Evolutionary conservation across 2,888 invertebrate species (phyloP).

Genomic region (Galeruca laticollis): DNA sequence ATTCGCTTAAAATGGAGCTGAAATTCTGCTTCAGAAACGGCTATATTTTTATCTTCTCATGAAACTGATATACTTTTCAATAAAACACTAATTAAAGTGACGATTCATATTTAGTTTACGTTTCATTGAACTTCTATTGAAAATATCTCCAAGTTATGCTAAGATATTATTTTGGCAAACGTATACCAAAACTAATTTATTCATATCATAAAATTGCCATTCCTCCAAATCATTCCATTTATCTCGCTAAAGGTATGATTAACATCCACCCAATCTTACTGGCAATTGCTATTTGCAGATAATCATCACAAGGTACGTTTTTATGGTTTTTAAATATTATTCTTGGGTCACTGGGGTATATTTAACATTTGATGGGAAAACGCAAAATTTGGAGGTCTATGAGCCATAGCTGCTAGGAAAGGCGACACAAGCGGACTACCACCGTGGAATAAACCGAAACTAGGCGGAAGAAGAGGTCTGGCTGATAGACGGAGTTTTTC

Average conservation of each 20-base stretch:
- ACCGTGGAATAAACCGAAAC: constrained; percentile 76
- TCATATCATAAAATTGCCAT: background rate
- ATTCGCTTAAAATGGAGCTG: no score
- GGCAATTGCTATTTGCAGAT: background rate
- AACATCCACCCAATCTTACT: background rate
- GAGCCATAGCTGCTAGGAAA: constrained; percentile 77
- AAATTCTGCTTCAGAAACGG: no score
- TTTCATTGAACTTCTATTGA: background rate
- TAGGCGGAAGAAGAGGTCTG: constrained; percentile 80
- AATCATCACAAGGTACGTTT: constrained; percentile 6
- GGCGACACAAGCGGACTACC: constrained; percentile 71
- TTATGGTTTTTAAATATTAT: constrained; percentile 15
- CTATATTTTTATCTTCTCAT: no score
- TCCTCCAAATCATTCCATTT: background rate
- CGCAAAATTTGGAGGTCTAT: constrained; percentile 71
- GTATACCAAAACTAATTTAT: background rate
- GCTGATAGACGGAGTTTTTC: constrained; percentile 91
- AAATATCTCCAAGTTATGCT: background rate
- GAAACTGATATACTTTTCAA: no score
- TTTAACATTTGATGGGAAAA: constrained; percentile 73
- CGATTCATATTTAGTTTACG: no score
- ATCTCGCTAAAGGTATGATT: background rate
- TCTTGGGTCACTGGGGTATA: constrained; percentile 70
- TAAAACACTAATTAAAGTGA: no score
- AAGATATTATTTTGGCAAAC: background rate